phyloP scores from a whole-genome alignment of 2,797 vertebrate genomes.

The Malurus leucopterus region DNA sequence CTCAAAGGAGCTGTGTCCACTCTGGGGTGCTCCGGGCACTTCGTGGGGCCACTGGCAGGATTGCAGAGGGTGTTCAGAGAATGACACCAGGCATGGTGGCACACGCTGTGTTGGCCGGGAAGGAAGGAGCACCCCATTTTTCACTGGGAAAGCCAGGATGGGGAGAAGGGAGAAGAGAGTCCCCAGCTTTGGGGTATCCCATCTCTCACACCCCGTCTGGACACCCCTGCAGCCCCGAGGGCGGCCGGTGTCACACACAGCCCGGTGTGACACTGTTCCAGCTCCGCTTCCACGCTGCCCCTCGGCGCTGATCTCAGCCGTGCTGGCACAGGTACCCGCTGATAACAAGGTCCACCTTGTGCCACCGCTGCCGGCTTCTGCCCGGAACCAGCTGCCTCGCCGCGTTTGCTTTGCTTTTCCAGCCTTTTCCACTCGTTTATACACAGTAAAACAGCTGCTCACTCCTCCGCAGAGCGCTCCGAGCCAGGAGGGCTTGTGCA shows the following conservation, averaged over 20 bases:
- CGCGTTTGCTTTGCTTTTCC: background rate
- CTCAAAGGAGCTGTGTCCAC: rapidly evolving
- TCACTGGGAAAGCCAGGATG: rapidly evolving
- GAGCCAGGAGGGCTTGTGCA: background rate
- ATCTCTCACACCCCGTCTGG: rapidly evolving
- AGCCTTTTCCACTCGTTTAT: background rate
- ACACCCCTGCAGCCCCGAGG: background rate
- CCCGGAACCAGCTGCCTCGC: background rate
- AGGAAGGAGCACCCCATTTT: background rate
- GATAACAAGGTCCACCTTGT: background rate
- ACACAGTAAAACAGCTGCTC: background rate
- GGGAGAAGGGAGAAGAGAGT: background rate
- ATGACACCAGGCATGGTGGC: rapidly evolving
- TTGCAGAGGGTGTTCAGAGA: background rate
- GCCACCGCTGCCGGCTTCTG: no score
- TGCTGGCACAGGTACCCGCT: background rate
- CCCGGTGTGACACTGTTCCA: background rate
- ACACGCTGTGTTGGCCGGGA: rapidly evolving
- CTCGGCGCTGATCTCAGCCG: rapidly evolving
- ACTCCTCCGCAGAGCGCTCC: rapidly evolving
- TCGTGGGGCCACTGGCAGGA: background rate
- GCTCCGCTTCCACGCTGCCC: rapidly evolving
- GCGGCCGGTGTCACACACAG: rapidly evolving
- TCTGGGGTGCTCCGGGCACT: rapidly evolving
- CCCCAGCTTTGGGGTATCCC: rapidly evolving